Conservation (phyloP, 2,888 invertebrate species). For the Danaus chrysippus region DNA sequence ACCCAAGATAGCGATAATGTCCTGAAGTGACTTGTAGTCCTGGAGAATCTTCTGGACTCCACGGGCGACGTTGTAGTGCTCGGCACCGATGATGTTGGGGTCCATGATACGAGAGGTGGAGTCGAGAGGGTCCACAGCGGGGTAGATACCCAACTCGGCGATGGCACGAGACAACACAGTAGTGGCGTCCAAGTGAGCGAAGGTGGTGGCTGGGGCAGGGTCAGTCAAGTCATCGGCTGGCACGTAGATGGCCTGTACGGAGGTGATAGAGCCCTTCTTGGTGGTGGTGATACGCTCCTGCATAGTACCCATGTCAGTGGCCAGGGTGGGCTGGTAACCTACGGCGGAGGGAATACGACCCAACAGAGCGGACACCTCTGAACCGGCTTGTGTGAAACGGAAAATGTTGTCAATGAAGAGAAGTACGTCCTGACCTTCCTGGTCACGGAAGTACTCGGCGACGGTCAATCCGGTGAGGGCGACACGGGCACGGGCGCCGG, state of each 20-base stretch:
- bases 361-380: slow-evolving; percentile 93
- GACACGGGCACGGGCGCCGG: slow-evolving; percentile 96
- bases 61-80: slow-evolving; percentile 94
- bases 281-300: slow-evolving; percentile 98
- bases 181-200: slow-evolving; percentile 97
- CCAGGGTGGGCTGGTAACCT: slow-evolving; percentile 97
- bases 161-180: slow-evolving; percentile 96
- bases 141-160: slow-evolving; percentile 95
- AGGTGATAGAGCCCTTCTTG: slow-evolving; percentile 95
- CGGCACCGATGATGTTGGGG: slow-evolving; percentile 92
- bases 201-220: slow-evolving; percentile 97
- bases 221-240: slow-evolving; percentile 98
- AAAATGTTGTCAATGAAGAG: slow-evolving; percentile 98
- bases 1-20: slow-evolving; percentile 97
- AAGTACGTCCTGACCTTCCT: slow-evolving; percentile 96
- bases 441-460: slow-evolving; percentile 96
- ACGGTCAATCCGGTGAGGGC: slow-evolving; percentile 95
- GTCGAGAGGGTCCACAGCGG: slow-evolving; percentile 96
- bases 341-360: slow-evolving; percentile 98
- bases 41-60: slow-evolving; percentile 96
- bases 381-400: slow-evolving; percentile 95
- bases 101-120: slow-evolving; percentile 97
- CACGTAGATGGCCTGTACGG: slow-evolving; percentile 97
- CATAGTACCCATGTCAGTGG: slow-evolving; percentile 99
- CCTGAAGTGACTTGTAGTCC: slow-evolving; percentile 85